Percentiles rank a stretch among this genome's conserved stretches.
Conservation (phyloP, 1,140 invertebrate species). For the Parasteatoda tepidariorum region DNA sequence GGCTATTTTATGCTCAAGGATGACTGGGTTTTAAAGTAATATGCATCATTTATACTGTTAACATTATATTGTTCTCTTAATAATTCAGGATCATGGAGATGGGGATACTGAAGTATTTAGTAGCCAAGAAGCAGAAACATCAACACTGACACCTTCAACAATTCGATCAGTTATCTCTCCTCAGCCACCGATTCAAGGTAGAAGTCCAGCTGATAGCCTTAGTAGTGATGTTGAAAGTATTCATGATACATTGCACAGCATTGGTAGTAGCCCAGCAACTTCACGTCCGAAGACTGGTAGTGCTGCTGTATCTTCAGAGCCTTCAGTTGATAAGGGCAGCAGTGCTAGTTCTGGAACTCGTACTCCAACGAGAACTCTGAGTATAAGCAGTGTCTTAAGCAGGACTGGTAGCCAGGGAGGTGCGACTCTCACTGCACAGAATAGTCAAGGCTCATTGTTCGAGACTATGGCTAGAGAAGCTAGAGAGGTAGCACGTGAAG, state of each 20-base stretch:
- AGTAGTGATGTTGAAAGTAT: conserved; percentile 55
- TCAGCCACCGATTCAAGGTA: conserved; percentile 31
- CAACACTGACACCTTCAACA: conserved; percentile 61
- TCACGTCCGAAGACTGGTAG: conserved; percentile 23
- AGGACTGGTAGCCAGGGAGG: conserved; percentile 54
- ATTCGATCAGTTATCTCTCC: conserved; percentile 60
- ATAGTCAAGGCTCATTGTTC: conserved; percentile 54
- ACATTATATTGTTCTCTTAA: neutral
- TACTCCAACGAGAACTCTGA: conserved; percentile 57
- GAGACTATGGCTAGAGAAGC: conserved; percentile 76
- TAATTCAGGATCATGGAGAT: conserved; percentile 29
- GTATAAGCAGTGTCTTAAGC: conserved; percentile 62
- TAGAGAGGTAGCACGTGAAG: conserved; percentile 88
- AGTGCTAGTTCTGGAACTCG: conserved; percentile 42
- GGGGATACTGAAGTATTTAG: conserved; percentile 54
- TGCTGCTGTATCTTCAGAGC: conserved; percentile 37
- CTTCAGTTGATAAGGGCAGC: conserved; percentile 46
- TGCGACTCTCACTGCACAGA: conserved; percentile 37
- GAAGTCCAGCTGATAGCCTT: conserved; percentile 54
- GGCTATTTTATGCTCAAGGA: too few relatives aligned
- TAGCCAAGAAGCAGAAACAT: conserved; percentile 53
- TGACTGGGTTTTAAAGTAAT: too few relatives aligned
- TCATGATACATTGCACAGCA: conserved; percentile 25
- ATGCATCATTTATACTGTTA: too few relatives aligned
- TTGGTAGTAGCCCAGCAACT: conserved; percentile 3